Evolutionary conservation across 35 echinoderm and acorn worm species (phyloP).

Genomic region (Hemicentrotus pulcherrimus): DNA sequence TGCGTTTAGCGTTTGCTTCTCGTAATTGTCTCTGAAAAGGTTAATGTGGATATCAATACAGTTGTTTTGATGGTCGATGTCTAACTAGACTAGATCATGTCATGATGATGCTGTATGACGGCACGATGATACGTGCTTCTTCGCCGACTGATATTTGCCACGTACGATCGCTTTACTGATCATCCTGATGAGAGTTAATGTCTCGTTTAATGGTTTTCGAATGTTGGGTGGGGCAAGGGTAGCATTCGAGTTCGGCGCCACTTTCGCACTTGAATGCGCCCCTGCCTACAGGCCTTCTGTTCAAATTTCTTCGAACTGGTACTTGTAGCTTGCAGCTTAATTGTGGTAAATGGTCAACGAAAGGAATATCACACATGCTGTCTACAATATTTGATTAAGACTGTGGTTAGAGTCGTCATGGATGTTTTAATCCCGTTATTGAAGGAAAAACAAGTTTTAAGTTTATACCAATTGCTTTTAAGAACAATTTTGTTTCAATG

Average conservation of each 20-base stretch:
- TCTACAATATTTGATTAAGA: no score
- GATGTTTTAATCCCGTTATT: background rate
- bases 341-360: no score
- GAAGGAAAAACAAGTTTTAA: background rate
- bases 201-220: constrained; percentile 3
- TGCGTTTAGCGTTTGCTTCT: background rate
- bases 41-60: constrained; percentile 33
- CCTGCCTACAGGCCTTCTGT: background rate
- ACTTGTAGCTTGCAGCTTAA: background rate
- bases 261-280: background rate
- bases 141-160: background rate
- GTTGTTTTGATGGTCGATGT: background rate
- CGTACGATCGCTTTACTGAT: background rate
- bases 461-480: background rate
- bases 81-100: background rate
- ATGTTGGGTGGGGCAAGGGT: background rate
- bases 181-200: background rate
- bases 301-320: background rate
- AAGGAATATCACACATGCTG: no score
- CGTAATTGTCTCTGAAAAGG: constrained; percentile 29
- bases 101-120: background rate
- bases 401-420: background rate
- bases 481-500: background rate
- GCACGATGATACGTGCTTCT: background rate
- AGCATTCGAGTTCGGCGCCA: background rate